Evolutionary conservation across 2,888 invertebrate species (phyloP).

Genomic region (Habrosyne pyritoides): DNA sequence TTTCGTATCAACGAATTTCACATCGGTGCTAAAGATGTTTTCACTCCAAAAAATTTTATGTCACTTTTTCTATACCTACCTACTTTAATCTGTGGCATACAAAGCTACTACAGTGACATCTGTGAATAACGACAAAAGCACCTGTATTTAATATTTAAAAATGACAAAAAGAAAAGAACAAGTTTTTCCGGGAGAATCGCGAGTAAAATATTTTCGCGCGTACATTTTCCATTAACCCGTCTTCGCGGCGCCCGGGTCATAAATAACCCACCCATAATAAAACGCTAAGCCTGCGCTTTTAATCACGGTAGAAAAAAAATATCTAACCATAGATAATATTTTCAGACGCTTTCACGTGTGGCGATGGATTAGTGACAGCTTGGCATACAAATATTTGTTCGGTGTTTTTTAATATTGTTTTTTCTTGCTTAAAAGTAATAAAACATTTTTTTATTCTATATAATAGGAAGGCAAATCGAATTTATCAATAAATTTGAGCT

Average conservation of each 20-base stretch:
- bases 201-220: constrained; percentile 26
- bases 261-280: constrained; percentile 47
- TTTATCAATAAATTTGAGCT: too few species aligned
- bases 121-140: background rate
- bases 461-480: too few species aligned
- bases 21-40: too few species aligned
- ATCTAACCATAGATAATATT: constrained; percentile 31
- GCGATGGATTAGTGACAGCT: background rate
- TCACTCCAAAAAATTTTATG: too few species aligned
- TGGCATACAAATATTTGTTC: background rate
- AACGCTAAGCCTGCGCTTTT: constrained; percentile 51
- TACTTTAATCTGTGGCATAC: too few species aligned
- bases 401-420: too few species aligned
- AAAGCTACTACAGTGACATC: too few species aligned
- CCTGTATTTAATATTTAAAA: background rate
- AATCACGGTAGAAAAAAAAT: constrained; percentile 50
- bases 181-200: constrained; percentile 11
- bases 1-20: too few species aligned
- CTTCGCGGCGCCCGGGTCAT: constrained; percentile 23
- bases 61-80: too few species aligned
- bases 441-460: too few species aligned
- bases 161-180: constrained; percentile 5
- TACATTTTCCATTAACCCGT: constrained; percentile 42
- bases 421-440: too few species aligned
- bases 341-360: constrained; percentile 18